Percentiles rank a stretch among this genome's conserved stretches.
Evolutionary conservation across 2,113 vertebrate species (phyloP).

Genomic region (Spilogale gracilis): DNA sequence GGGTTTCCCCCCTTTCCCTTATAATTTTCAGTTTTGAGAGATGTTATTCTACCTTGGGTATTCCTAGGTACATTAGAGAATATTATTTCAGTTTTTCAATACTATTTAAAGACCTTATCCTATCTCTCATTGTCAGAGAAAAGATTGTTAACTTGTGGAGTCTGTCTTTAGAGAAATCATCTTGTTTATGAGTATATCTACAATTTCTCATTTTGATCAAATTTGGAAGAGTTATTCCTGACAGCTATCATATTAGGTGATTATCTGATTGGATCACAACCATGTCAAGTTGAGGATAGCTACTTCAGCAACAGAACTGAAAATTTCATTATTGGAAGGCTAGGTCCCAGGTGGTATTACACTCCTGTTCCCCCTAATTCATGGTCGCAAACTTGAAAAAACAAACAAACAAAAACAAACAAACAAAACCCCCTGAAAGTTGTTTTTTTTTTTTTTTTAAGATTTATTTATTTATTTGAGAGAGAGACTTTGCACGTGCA

Average conservation of each 20-base stretch:
- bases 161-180: not conserved
- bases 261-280: constrained; percentile 11
- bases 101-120: not conserved
- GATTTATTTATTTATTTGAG: not conserved
- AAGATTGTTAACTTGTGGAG: not conserved
- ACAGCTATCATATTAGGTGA: not conserved
- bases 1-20: not conserved
- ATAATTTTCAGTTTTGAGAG: constrained; percentile 7
- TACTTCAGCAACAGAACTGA: not conserved
- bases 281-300: not conserved
- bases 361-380: not conserved
- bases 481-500: not conserved
- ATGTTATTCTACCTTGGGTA: not conserved
- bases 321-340: not conserved
- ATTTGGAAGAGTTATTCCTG: not conserved
- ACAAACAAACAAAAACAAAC: not conserved
- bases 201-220: not conserved
- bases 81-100: not conserved
- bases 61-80: not conserved
- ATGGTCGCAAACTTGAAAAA: not conserved
- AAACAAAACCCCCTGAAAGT: not conserved
- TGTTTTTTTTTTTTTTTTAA: too few species aligned
- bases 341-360: not conserved
- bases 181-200: not conserved
- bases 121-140: not conserved